Evolutionary conservation across 2,797 vertebrate genomes (phyloP).

Genomic region (Pangasius mekongensis): DNA sequence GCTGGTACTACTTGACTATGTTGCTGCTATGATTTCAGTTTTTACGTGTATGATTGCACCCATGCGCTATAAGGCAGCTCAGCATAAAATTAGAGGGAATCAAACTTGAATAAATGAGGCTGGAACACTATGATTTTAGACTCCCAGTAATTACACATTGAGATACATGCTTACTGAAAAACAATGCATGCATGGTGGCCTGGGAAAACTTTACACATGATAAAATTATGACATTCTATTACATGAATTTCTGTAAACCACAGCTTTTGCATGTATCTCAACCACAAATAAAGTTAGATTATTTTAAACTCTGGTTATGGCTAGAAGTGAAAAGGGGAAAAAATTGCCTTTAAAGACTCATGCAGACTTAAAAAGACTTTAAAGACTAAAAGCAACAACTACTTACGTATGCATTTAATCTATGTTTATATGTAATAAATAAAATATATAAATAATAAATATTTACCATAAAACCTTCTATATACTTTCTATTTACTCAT

Average conservation of each 20-base stretch:
- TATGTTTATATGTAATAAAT: too few relatives aligned
- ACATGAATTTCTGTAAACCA: neutral
- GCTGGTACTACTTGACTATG: neutral
- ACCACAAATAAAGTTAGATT: neutral
- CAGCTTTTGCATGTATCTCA: neutral
- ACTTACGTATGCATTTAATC: too few relatives aligned
- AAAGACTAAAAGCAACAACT: too few relatives aligned
- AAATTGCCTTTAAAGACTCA: too few relatives aligned
- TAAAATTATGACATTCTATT: neutral
- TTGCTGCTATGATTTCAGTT: neutral
- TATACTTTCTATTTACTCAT: too few relatives aligned
- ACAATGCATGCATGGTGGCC: neutral
- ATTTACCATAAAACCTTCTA: too few relatives aligned
- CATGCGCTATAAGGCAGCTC: neutral
- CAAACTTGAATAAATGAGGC: neutral
- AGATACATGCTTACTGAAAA: neutral
- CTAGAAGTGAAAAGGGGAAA: too few relatives aligned
- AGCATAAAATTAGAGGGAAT: neutral
- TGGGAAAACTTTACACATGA: neutral
- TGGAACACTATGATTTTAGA: neutral
- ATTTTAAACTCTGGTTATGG: neutral
- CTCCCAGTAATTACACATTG: neutral
- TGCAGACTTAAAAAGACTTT: too few relatives aligned
- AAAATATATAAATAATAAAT: too few relatives aligned
- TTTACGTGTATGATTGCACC: neutral